phyloP scores from a whole-genome alignment of 2,888 invertebrate genomes.

The Pegoplata infirma region DNA sequence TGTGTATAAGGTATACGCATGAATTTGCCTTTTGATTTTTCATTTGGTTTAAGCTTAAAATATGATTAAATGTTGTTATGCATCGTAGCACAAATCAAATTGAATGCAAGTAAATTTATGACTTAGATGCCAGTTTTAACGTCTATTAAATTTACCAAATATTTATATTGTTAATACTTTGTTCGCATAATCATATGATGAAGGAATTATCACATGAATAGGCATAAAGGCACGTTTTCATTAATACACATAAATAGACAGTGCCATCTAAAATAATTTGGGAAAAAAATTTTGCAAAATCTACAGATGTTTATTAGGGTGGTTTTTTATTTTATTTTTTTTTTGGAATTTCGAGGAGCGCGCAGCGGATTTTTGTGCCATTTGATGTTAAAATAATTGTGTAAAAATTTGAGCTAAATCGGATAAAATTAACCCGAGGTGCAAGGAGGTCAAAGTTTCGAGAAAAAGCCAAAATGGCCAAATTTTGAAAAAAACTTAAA shows the following conservation, averaged over 20 bases:
- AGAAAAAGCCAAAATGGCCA: too few relatives aligned
- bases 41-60: conserved; percentile 17
- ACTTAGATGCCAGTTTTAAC: conserved; percentile 22
- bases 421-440: too few relatives aligned
- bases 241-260: neutral
- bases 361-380: too few relatives aligned
- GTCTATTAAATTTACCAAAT: conserved; percentile 6
- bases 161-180: neutral
- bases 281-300: too few relatives aligned
- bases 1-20: too few relatives aligned
- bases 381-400: too few relatives aligned
- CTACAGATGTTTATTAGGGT: too few relatives aligned
- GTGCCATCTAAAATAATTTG: neutral
- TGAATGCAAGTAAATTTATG: conserved; percentile 46
- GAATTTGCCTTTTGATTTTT: neutral
- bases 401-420: too few relatives aligned
- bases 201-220: conserved; percentile 22
- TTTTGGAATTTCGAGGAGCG: too few relatives aligned
- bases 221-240: conserved; percentile 11
- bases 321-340: too few relatives aligned
- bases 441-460: too few relatives aligned
- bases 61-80: conserved; percentile 49
- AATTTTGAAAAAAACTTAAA: too few relatives aligned
- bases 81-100: conserved; percentile 46
- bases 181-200: neutral